Conservation (phyloP, 2,113 vertebrate species). For the Meleagris gallopavo region DNA sequence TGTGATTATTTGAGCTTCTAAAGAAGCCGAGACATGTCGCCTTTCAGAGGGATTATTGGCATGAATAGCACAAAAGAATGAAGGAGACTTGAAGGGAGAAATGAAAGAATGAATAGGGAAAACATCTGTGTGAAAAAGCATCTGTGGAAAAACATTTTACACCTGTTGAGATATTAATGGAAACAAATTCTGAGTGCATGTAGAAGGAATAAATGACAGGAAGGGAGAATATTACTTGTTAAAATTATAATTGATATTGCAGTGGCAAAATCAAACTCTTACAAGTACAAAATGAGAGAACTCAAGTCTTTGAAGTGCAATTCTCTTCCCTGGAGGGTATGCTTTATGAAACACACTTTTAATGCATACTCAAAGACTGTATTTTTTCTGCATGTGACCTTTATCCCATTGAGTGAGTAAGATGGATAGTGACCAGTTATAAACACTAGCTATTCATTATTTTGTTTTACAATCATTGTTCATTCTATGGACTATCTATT, state of each 20-base stretch:
- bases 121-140: neutral
- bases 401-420: slow-evolving; percentile 12
- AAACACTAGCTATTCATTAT: slow-evolving; percentile 45
- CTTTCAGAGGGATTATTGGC: neutral
- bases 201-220: neutral
- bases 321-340: neutral
- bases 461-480: slow-evolving; percentile 54
- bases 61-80: neutral
- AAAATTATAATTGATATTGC: neutral
- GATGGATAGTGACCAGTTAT: slow-evolving; percentile 55
- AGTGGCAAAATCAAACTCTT: neutral
- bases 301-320: neutral
- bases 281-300: neutral
- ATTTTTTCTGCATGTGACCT: slow-evolving; percentile 24
- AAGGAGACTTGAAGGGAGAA: neutral
- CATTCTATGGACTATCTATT: slow-evolving; percentile 60
- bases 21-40: neutral
- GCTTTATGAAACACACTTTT: slow-evolving; percentile 3
- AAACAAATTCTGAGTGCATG: neutral
- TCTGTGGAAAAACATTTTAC: neutral
- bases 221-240: neutral
- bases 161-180: neutral
- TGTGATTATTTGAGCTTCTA: neutral
- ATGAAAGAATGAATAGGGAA: neutral
- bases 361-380: neutral